Conservation (phyloP, 2,113 vertebrate genomes). For the Sakesphorus luctuosus region DNA sequence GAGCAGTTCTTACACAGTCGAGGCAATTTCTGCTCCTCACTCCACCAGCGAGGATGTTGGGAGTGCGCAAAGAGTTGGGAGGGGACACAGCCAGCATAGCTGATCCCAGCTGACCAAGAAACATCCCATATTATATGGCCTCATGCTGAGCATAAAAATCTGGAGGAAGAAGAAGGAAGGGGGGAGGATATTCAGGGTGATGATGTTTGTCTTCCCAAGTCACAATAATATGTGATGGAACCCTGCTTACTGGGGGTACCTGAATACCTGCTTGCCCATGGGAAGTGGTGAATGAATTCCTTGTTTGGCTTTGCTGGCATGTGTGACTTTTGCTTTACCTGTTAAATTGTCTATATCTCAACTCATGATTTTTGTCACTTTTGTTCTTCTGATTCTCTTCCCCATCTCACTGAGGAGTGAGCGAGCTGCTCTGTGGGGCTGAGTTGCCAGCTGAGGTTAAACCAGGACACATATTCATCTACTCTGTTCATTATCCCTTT, state of each 20-base stretch:
- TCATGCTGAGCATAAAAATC: accelerated
- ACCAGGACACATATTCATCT: neutral
- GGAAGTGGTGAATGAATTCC: neutral
- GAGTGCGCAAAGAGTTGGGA: neutral
- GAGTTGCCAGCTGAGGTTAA: neutral
- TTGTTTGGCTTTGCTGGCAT: neutral
- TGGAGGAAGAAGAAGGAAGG: neutral
- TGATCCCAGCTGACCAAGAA: neutral
- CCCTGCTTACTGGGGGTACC: neutral
- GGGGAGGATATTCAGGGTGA: neutral
- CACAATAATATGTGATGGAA: accelerated
- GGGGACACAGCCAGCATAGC: neutral
- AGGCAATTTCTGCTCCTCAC: neutral
- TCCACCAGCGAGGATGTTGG: accelerated
- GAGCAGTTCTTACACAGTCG: neutral
- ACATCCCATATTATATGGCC: accelerated
- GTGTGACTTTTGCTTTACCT: neutral
- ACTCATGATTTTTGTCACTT: neutral
- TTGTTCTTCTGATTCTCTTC: neutral
- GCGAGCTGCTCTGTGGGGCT: neutral
- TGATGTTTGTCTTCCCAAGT: neutral
- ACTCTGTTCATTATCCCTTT: neutral
- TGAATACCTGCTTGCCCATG: neutral
- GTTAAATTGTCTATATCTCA: neutral
- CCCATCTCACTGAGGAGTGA: neutral